phyloP scores from a whole-genome alignment of 2,888 invertebrate species.

The Clostera curtula region DNA sequence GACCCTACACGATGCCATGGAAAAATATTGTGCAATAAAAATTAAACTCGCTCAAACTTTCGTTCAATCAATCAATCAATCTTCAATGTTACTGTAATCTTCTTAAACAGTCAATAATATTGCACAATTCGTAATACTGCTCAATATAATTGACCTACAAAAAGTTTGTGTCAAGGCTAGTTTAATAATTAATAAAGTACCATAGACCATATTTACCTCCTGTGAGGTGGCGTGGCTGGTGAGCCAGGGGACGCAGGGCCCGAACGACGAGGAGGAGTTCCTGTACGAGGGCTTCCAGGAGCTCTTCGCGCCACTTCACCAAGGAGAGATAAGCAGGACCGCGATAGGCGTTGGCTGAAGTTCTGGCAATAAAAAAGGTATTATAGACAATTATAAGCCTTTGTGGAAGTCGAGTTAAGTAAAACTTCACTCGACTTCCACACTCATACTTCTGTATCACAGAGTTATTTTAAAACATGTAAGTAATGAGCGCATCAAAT shows the following conservation, averaged over 20 bases:
- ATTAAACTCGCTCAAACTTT: no score
- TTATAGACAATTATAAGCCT: no score
- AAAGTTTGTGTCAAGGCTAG: neutral
- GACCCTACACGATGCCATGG: no score
- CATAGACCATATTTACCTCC: constrained; percentile 28
- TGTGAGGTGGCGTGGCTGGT: constrained; percentile 39
- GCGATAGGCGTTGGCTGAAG: constrained; percentile 66
- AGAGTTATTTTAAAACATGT: neutral
- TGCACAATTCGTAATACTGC: no score
- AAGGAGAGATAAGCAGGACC: constrained; percentile 60
- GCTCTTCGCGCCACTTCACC: constrained; percentile 59
- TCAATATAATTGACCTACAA: neutral
- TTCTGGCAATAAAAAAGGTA: constrained; percentile 47
- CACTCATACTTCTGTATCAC: neutral
- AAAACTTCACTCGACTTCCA: neutral
- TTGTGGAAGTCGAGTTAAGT: neutral
- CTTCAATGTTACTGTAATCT: no score
- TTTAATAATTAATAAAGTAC: neutral
- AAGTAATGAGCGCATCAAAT: no score
- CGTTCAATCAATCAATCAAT: no score
- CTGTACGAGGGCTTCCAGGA: constrained; percentile 29
- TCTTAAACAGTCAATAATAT: no score
- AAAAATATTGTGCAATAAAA: no score
- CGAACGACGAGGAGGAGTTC: constrained; percentile 26
- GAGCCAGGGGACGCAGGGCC: constrained; percentile 32